Percentiles rank a stretch among this genome's conserved stretches.
phyloP scores from a whole-genome alignment of 2,797 vertebrate genomes.

The Craterocephalus amniculus region DNA sequence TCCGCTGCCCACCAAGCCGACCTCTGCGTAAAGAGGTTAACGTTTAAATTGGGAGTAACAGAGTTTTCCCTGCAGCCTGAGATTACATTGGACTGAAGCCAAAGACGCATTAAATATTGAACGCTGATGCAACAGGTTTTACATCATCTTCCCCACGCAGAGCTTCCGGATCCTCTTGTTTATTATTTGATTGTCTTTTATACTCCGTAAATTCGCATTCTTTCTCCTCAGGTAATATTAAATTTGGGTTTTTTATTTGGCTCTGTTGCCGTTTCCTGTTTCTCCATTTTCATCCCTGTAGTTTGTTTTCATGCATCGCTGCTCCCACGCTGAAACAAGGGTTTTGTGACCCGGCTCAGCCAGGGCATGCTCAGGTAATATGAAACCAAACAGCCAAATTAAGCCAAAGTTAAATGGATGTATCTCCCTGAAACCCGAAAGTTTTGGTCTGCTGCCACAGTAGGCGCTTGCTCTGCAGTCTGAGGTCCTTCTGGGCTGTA shows the following conservation, averaged over 20 bases:
- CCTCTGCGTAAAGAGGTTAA: slow-evolving; percentile 31
- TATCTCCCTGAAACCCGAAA: not conserved
- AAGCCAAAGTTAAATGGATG: not conserved
- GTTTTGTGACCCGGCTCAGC: not conserved
- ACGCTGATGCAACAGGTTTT: slow-evolving; percentile 31
- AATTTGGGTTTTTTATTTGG: not conserved
- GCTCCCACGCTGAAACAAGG: not conserved
- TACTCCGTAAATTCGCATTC: no score
- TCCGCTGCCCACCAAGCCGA: slow-evolving; percentile 36
- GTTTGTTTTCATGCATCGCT: not conserved
- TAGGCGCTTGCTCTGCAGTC: not conserved
- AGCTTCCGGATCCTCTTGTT: no score
- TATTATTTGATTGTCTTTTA: not conserved
- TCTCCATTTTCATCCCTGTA: not conserved
- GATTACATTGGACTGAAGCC: slow-evolving; percentile 62
- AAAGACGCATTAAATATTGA: slow-evolving; percentile 64
- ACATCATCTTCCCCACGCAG: not conserved
- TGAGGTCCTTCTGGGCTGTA: no score
- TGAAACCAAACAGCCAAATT: not conserved
- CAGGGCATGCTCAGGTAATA: not conserved
- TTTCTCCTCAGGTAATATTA: no score
- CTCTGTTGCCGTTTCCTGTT: not conserved
- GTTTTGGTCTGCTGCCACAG: not conserved
- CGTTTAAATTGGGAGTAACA: slow-evolving; percentile 14
- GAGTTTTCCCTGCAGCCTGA: slow-evolving; percentile 39